Conservation (phyloP, 92 coral and sea anemone genomes). For the Epizoanthus fatuus region DNA sequence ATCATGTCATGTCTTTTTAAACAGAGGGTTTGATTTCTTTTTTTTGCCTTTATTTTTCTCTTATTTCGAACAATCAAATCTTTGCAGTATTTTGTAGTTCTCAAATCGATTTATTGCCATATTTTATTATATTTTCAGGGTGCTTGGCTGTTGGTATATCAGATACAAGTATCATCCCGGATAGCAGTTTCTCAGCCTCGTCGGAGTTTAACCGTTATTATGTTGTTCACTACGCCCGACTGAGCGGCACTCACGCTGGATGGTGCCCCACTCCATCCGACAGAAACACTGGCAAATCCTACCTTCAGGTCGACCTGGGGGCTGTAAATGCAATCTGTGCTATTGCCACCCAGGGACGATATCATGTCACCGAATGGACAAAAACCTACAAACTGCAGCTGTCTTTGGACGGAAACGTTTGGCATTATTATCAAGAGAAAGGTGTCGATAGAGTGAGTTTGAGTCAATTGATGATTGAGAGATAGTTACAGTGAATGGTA, state of each 20-base stretch:
- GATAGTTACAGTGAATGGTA: background rate
- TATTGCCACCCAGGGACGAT: slow-evolving; percentile 2
- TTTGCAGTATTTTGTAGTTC: too few relatives aligned
- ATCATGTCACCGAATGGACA: background rate
- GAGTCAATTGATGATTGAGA: background rate
- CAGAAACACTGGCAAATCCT: background rate
- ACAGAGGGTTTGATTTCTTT: too few relatives aligned
- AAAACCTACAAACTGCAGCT: background rate
- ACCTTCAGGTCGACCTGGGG: background rate
- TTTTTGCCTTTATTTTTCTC: too few relatives aligned
- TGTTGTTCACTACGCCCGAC: too few relatives aligned
- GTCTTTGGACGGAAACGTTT: background rate
- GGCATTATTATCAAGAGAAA: slow-evolving; percentile 1
- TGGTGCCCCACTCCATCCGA: background rate
- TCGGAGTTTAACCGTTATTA: too few relatives aligned
- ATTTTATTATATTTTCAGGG: background rate
- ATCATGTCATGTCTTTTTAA: too few relatives aligned
- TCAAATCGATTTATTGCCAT: too few relatives aligned
- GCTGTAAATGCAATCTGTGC: background rate
- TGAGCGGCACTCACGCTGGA: background rate
- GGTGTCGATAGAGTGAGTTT: background rate
- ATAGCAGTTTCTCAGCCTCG: background rate
- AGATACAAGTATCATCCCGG: background rate
- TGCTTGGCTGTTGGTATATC: background rate
- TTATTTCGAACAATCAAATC: too few relatives aligned